A percentile compares a stretch with the other conserved stretches of the same genome.
Conservation (phyloP, 2,888 invertebrate species). For the Myopa tessellatipennis region DNA sequence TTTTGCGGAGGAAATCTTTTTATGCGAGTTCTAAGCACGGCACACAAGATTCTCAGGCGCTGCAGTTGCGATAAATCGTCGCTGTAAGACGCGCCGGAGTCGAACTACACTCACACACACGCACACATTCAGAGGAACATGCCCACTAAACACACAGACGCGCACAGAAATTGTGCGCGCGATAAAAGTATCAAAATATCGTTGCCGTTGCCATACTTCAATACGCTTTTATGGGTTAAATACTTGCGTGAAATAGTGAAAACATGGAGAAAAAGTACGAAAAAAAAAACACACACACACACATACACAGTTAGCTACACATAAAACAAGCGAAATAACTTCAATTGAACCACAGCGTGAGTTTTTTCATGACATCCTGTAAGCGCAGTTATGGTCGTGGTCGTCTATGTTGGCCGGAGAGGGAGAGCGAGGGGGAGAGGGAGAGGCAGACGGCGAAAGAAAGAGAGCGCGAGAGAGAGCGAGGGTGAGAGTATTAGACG, state of each 20-base stretch:
- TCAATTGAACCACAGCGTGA: conserved; percentile 28
- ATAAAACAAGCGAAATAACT: conserved; percentile 18
- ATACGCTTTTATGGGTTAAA: conserved; percentile 40
- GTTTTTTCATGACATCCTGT: conserved; percentile 5
- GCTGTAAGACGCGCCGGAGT: neutral
- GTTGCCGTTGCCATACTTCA: conserved; percentile 7
- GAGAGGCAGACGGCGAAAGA: neutral
- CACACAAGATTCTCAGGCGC: neutral
- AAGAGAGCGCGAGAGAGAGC: neutral
- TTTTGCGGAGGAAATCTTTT: conserved; percentile 1
- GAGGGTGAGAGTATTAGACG: neutral
- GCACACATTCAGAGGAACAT: neutral
- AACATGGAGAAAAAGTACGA: conserved; percentile 21
- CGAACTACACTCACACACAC: conserved; percentile 6
- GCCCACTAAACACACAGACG: neutral
- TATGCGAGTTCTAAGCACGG: neutral
- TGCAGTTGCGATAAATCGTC: conserved; percentile 7
- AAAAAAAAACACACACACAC: conserved; percentile 1
- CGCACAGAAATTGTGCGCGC: neutral
- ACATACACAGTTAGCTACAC: neutral
- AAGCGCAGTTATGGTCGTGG: neutral
- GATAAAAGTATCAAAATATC: conserved; percentile 31
- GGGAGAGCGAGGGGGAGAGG: neutral
- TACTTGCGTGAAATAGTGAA: conserved; percentile 32
- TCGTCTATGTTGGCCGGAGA: too few species aligned